Percentiles rank a stretch among this genome's conserved stretches.
These are phyloP conservation scores for Myrmecophaga tridactyla DNA, from an alignment of 2,113 vertebrate genomes.

Conservation along the genomic window DNA sequence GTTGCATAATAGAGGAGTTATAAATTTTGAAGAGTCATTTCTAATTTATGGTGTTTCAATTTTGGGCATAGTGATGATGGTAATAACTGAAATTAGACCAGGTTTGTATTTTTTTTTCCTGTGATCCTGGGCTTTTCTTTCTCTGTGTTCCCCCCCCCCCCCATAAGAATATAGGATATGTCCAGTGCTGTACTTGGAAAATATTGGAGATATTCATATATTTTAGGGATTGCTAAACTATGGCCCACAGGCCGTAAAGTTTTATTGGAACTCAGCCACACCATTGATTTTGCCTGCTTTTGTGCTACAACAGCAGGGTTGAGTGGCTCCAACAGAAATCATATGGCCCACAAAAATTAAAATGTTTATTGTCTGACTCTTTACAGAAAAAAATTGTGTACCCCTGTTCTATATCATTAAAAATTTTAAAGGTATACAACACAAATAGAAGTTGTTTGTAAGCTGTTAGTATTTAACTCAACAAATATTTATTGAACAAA, in stretches of 20 bases:
- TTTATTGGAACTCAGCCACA: neutral
- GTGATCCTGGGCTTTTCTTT: neutral
- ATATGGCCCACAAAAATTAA: neutral
- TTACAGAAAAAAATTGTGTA: neutral
- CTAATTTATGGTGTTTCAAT: neutral
- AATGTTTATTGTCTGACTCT: neutral
- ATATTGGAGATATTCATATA: neutral
- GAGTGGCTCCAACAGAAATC: neutral
- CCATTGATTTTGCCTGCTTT: no score
- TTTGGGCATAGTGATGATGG: neutral
- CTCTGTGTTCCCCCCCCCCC: neutral
- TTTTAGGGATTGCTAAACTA: neutral
- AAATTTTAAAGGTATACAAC: neutral
- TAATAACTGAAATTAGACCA: constrained; percentile 13
- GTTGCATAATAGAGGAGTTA: neutral
- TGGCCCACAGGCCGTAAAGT: neutral
- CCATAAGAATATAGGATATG: neutral
- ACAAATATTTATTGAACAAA: neutral
- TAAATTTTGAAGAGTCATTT: neutral
- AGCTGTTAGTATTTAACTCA: constrained; percentile 32
- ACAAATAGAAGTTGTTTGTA: constrained; percentile 13
- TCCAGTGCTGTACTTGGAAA: neutral
- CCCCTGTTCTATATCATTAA: neutral
- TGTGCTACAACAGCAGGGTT: no score
- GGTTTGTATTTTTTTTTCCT: neutral